Evolutionary conservation across 2,888 invertebrate species (phyloP).

Genomic region (Drosophila testacea): DNA sequence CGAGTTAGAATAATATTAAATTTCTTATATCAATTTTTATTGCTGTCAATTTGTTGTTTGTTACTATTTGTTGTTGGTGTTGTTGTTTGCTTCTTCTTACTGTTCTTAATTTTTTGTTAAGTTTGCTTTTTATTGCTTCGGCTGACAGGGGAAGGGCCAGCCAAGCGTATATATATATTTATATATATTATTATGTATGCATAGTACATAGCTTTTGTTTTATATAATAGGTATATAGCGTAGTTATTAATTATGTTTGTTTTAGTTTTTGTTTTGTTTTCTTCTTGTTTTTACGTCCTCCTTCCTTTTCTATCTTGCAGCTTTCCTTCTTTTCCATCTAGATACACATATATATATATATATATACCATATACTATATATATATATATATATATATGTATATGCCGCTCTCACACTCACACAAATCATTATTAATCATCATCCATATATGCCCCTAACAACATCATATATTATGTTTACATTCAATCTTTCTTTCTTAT

Average conservation of each 20-base stretch:
- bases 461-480: constrained; percentile 13
- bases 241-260: constrained; percentile 54
- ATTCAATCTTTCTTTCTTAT: constrained; percentile 3
- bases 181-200: constrained; percentile 53
- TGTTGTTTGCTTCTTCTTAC: constrained; percentile 5
- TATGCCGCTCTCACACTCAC: constrained; percentile 35
- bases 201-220: constrained; percentile 42
- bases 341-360: constrained; percentile 17
- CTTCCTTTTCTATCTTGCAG: not conserved
- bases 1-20: constrained; percentile 28
- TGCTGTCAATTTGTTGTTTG: constrained; percentile 21
- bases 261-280: constrained; percentile 24
- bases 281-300: not conserved
- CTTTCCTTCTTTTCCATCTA: constrained; percentile 6
- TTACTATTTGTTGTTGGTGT: constrained; percentile 12
- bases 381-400: no score
- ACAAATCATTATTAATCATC: constrained; percentile 29
- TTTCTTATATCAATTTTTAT: constrained; percentile 21
- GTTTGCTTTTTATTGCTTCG: constrained; percentile 24
- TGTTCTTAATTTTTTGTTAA: constrained; percentile 32
- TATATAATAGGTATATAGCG: constrained; percentile 56
- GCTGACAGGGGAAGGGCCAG: constrained; percentile 32
- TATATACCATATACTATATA: constrained; percentile 17
- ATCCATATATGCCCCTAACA: constrained; percentile 32
- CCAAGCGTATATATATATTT: constrained; percentile 25